Conservation (phyloP, 2,888 invertebrate genomes). For the Dynastes maya region DNA sequence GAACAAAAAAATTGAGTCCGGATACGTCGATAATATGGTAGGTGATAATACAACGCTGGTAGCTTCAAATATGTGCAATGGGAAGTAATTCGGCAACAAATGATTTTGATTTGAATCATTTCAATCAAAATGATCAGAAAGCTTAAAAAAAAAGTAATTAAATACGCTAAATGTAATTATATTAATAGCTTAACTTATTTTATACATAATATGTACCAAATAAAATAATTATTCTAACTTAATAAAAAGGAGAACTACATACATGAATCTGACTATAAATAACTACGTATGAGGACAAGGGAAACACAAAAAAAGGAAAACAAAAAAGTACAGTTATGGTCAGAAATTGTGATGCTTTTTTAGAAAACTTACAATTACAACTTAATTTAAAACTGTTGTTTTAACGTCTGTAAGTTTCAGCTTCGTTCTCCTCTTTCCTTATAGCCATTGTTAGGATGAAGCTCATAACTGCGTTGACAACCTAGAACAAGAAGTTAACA, state of each 20-base stretch:
- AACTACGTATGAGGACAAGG: not conserved
- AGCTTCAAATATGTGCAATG: no score
- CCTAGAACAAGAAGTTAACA: constrained; percentile 70
- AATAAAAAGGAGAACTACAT: not conserved
- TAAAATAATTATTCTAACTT: no score
- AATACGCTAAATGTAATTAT: no score
- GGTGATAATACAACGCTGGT: no score
- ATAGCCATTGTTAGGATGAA: constrained; percentile 82
- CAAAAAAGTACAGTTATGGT: not conserved
- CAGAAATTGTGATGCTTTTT: not conserved
- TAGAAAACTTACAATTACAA: not conserved
- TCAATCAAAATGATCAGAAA: no score
- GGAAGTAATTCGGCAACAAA: no score
- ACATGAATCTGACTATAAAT: not conserved
- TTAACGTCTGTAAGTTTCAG: constrained; percentile 48
- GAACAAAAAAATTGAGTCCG: no score
- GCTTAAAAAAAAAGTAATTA: no score
- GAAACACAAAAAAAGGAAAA: not conserved
- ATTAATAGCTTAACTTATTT: no score
- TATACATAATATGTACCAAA: no score
- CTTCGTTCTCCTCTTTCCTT: constrained; percentile 75
- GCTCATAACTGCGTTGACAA: constrained; percentile 81
- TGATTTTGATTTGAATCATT: no score
- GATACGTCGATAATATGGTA: no score
- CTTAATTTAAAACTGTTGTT: not conserved